Evolutionary conservation across 2,888 invertebrate species (phyloP), one percentile per base, ranked within the genome.

Genomic region (Gerris lacustris): DNA sequence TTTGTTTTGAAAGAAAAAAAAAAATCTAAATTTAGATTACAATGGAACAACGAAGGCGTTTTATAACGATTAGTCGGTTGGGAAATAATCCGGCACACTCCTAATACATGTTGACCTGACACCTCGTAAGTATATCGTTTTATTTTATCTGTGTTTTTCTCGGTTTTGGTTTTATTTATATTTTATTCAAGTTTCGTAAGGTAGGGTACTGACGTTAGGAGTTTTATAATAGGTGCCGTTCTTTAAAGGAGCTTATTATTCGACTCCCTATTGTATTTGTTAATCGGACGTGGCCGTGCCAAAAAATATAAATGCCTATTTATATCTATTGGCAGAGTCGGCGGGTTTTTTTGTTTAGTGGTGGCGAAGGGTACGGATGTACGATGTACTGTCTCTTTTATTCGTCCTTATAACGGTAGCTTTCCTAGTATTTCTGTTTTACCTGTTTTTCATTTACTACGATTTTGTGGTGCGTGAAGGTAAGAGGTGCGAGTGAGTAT

Each of bases 271-370:
- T 55, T 55, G 55, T 55, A 55, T 55, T 55, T 55, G 55, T 55
- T 11, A 64, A 64, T 64, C 64, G 31, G 9, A 64, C n/a, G 11
- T 64, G 9, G 18, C 64, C 18, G 64, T 64, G 64, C 64, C 64
- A 64, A 64, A 31, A 64, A n/a, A 7, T 64, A 64, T 9, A 64
- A 64, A 18, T n/a, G 64, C 17, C 64, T 64, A 64, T 64, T 64
- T 64, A 18, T 64, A 64, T 64, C 55, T 55, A 55, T 55, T 55
- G 55, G 55, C 55, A 55, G 9, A 55, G 15, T 9, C 15, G 55
- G 9, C 15, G 9, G 55, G 9, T 11, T 15, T 55, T 55, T 9
- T 55, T 11, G 55, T 55, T 55, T 55, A 31, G 31, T 31, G 31
- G 31, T 31, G 31, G 31, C 31, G 31, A 55, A 55, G 9, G 15